Evolutionary conservation across 2,888 invertebrate genomes (phyloP).

Genomic region (Amphipyra tragopoginis): DNA sequence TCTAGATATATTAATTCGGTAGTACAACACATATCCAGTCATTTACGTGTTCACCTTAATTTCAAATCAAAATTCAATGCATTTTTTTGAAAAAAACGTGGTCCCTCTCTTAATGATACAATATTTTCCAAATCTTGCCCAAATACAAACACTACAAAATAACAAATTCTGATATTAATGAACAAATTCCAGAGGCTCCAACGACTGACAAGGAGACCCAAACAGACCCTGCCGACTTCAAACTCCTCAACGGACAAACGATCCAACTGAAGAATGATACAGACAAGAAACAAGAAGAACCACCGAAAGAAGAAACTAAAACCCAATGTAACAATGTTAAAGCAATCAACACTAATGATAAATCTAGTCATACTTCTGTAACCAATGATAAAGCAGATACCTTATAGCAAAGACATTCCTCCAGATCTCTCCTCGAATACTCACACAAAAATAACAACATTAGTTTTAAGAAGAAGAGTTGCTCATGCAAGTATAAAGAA

Average conservation of each 20-base stretch:
- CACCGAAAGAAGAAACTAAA: slow-evolving; percentile 57
- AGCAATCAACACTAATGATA: slow-evolving; percentile 40
- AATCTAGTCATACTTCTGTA: slow-evolving; percentile 47
- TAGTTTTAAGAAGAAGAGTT: slow-evolving; percentile 79
- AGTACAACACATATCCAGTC: no score
- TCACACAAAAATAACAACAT: slow-evolving; percentile 69
- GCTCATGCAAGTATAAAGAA: slow-evolving; percentile 82
- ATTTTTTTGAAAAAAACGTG: no score
- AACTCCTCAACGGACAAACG: slow-evolving; percentile 77
- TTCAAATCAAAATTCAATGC: no score
- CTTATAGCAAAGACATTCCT: slow-evolving; percentile 85
- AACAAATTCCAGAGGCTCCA: slow-evolving; percentile 70
- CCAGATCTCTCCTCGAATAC: slow-evolving; percentile 77
- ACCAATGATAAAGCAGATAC: slow-evolving; percentile 73
- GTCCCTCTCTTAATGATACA: no score
- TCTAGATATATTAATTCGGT: no score
- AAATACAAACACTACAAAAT: background rate
- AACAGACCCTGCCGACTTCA: slow-evolving; percentile 79
- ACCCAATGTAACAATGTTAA: slow-evolving; percentile 64
- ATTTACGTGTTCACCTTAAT: no score
- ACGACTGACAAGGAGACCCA: slow-evolving; percentile 81
- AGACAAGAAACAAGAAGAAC: slow-evolving; percentile 59
- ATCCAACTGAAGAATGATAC: slow-evolving; percentile 56
- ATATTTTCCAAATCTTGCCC: no score
- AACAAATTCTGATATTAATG: background rate